Base-by-base conservation (phyloP, 2,113 vertebrate species). In the Brachypteracias leptosomus region DNA sequence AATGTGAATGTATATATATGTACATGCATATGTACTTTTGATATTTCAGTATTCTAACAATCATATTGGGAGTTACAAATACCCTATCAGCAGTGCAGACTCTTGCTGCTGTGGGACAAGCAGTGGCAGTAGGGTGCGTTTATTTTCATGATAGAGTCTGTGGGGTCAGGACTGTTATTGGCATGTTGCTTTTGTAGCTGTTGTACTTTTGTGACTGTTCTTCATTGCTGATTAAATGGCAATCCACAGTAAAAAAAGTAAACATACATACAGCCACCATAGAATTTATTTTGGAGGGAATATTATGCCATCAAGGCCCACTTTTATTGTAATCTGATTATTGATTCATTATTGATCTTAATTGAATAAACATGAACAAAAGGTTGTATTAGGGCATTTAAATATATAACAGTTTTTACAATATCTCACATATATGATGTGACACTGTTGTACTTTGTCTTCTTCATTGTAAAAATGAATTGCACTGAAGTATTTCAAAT, bases 351-450 rank as follows among this genome's bases (percentile, higher is more conserved):
- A 92, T 84, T 82, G 82, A 82, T 83, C 35, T 38, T 91, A 89
- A 88, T 46, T 96, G 81, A 95, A 91, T 96, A 80, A 82, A 71
- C 26, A n/a, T 89, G 42, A 93, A 75, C 40, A 88, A 87, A 95
- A 91, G 18, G 49, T 95, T 86, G 29, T 63, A 90, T 81, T 96
- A 88, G 88, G 63, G 6, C 38, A 16, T 91, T 93, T 91, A 46
- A 21, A 22, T 85, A 59, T 78, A 42, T 58, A 74, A 44, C 25
- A 75, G 7, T 65, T 83, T 95, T 78, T 54, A 28, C 5, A 70
- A 1, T 78, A 44, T 76, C 63, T 88, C 55, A 67, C 54, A 35
- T 90, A 19, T 88, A 26, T 86, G 15, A 35, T 18, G 4, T 74
- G 81, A 42, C 46, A 12, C 6, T 93, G 26, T 46, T 71, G 46